Conservation (phyloP, 2,797 vertebrate species). For the Picus viridis region DNA sequence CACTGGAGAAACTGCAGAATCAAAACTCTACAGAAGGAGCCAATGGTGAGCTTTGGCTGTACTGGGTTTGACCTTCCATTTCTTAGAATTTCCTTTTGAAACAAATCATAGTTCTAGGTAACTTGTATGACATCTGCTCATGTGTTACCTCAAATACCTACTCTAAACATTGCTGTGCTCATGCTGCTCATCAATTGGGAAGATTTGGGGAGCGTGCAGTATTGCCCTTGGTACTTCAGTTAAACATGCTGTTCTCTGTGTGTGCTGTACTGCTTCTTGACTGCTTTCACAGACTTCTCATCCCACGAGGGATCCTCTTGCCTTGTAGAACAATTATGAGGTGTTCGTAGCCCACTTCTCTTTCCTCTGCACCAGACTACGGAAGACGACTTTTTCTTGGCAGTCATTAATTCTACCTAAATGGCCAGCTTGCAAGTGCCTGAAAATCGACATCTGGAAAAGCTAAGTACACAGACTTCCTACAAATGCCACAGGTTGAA, state of each 20-base stretch:
- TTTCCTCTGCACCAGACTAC: slow-evolving; percentile 27
- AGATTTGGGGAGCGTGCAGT: not conserved
- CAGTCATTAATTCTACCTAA: slow-evolving; percentile 36
- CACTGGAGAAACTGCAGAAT: not conserved
- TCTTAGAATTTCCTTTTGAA: not conserved
- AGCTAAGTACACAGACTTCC: not conserved
- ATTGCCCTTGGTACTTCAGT: not conserved
- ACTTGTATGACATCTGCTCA: not conserved
- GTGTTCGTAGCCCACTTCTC: not conserved
- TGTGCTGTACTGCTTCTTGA: not conserved
- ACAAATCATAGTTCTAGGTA: not conserved
- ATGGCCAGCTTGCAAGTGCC: not conserved
- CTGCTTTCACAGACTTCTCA: slow-evolving; percentile 2
- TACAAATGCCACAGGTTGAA: slow-evolving; percentile 42
- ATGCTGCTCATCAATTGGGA: not conserved
- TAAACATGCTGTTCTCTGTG: not conserved
- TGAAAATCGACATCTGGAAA: slow-evolving; percentile 59
- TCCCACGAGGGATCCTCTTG: not conserved
- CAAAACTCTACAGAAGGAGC: not conserved
- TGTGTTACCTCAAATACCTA: not conserved
- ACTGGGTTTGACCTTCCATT: not conserved
- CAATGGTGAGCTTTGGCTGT: not conserved
- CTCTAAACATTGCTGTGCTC: not conserved
- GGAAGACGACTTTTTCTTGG: slow-evolving; percentile 38
- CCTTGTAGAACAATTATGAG: slow-evolving; percentile 46